phyloP scores from a whole-genome alignment of 2,888 invertebrate species.

The Nemotelus pantherinus region DNA sequence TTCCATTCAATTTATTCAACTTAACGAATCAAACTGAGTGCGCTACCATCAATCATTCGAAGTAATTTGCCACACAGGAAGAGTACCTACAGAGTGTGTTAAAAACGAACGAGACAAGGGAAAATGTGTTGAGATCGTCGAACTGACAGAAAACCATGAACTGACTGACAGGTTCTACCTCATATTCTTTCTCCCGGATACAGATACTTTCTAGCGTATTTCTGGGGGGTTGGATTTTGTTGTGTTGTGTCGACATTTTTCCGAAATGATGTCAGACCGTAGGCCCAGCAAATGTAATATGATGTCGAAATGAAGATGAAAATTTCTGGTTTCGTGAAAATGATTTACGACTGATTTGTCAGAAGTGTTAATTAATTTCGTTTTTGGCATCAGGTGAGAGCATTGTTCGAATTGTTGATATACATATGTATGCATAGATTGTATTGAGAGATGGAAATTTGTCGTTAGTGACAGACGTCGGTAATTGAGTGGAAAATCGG shows the following conservation, averaged over 20 bases:
- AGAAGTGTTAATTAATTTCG: conserved; percentile 41
- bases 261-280: no score
- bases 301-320: neutral
- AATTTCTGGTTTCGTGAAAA: conserved; percentile 15
- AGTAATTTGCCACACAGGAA: neutral
- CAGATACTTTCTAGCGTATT: no score
- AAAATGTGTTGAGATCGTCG: neutral
- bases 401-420: neutral
- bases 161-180: neutral
- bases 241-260: no score
- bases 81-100: no score
- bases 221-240: no score
- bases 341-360: conserved; percentile 43
- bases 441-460: neutral
- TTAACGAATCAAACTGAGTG: conserved; percentile 3
- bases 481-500: conserved; percentile 15
- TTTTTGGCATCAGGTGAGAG: conserved; percentile 16
- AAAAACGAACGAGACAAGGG: neutral
- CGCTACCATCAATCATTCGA: conserved; percentile 37
- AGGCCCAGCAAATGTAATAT: no score
- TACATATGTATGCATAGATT: neutral
- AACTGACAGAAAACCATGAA: conserved; percentile 1
- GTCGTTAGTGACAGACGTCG: neutral
- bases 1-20: conserved; percentile 24
- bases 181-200: no score